A percentile compares a stretch with the other conserved stretches of the same genome.
phyloP scores from a whole-genome alignment of 2,113 vertebrate species.

The Pteropus alecto region DNA sequence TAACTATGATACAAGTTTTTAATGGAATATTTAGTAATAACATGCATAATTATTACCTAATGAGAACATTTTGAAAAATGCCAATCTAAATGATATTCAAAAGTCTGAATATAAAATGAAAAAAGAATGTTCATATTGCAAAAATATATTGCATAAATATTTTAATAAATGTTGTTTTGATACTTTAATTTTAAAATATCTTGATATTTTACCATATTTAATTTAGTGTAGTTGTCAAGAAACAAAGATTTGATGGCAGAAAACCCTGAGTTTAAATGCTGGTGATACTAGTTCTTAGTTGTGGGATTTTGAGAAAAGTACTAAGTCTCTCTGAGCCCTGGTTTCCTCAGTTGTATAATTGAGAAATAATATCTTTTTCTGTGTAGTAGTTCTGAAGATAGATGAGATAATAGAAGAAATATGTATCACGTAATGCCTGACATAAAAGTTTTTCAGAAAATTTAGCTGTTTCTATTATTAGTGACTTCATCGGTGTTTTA shows the following conservation, averaged over 20 bases:
- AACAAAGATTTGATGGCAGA: not conserved
- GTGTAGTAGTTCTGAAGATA: not conserved
- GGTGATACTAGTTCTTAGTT: not conserved
- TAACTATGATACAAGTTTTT: not conserved
- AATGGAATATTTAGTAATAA: not conserved
- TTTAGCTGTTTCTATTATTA: not conserved
- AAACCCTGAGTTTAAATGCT: not conserved
- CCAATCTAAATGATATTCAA: not conserved
- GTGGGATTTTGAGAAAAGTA: not conserved
- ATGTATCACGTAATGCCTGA: not conserved
- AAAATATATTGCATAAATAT: not conserved
- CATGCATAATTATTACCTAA: not conserved
- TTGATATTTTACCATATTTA: not conserved
- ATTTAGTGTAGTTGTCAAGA: not conserved
- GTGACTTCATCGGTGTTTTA: not conserved
- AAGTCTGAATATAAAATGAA: not conserved
- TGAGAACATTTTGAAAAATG: not conserved
- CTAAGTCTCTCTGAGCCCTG: not conserved
- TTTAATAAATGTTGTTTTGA: not conserved
- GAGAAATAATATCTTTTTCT: not conserved
- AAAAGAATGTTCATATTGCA: not conserved
- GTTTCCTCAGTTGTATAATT: not conserved
- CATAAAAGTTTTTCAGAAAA: not conserved
- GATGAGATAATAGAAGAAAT: not conserved
- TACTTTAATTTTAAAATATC: not conserved